Evolutionary conservation across 2,113 vertebrate species (phyloP), one percentile per base, ranked within the genome.

Genomic region (Oophaga pumilio): DNA sequence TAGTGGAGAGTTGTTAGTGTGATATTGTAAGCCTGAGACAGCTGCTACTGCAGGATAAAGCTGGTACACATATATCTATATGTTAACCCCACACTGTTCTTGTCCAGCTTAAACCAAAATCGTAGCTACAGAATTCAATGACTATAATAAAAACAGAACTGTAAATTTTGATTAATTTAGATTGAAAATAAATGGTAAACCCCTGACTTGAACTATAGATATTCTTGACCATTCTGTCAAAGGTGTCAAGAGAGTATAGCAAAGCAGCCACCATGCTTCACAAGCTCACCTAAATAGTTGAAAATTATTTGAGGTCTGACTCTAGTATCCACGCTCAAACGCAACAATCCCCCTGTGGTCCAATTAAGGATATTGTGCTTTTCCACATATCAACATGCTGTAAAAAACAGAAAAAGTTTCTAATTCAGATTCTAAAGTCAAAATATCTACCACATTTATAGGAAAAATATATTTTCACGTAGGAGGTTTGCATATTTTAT

Each of bases 281-380:
- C 68, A 64, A 8, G 8, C 62, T 69, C 43, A 53, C 20, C 49
- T 80, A 80, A 80, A 60, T 60, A 49, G 79, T 69, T 53, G 8
- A 53, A 66, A 68, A 53, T 53, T 49, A 69, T 69, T 69, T 68
- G 62, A 83, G 62, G 64, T 69, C 66, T 43, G 33, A 43, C 33
- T 43, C 33, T 43, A 43, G 33, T 43, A 2, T 83, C 43, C 18
- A 49, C 64, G 53, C 49, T 53, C 20, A 83, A 69, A 59, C 59
- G 69, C 60, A 68, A 24, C 62, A 68, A 82, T 83, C 62, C 62
- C 64, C 64, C 22, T 53, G 81, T 69, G 81, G 64, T 83, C 81
- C 43, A 83, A 83, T 83, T 83, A 83, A 53, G 43, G 15, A 52
- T 83, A 80, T 80, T 28, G 33, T 57, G n/a, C 68, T 26, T 82